phyloP scores from a whole-genome alignment of 2,888 invertebrate genomes.

The Himalopsyche anomala region DNA sequence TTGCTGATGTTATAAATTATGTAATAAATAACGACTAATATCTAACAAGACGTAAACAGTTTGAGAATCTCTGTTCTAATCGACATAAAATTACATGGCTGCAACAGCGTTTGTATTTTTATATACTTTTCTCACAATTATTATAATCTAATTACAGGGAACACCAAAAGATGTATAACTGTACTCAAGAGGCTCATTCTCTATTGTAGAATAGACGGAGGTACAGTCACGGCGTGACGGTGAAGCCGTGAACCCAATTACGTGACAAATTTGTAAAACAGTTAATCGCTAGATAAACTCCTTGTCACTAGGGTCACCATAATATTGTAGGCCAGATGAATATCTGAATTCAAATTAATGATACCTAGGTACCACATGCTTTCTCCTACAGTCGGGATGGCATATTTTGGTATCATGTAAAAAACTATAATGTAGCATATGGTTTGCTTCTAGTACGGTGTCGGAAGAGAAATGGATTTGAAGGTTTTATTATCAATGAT shows the following conservation, averaged over 20 bases:
- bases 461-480: too few species aligned
- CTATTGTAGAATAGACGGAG: neutral
- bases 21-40: too few species aligned
- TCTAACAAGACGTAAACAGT: neutral
- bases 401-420: too few species aligned
- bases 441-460: too few species aligned
- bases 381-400: too few species aligned
- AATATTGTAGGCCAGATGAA: too few species aligned
- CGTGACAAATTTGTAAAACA: constrained; percentile 62
- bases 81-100: constrained; percentile 65
- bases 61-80: constrained; percentile 56
- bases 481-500: too few species aligned
- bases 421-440: too few species aligned
- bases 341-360: too few species aligned
- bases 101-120: constrained; percentile 59
- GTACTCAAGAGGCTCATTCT: constrained; percentile 41
- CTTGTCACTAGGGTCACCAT: constrained; percentile 41
- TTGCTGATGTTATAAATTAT: too few species aligned
- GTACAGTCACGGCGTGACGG: constrained; percentile 53
- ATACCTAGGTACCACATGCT: too few species aligned
- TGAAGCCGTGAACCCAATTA: constrained; percentile 60
- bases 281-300: constrained; percentile 57
- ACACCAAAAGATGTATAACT: constrained; percentile 61
- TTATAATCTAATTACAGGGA: constrained; percentile 65
- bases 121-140: constrained; percentile 64